Evolutionary conservation across 2,113 vertebrate species (phyloP).

Genomic region (Tricholaema leucomelas): DNA sequence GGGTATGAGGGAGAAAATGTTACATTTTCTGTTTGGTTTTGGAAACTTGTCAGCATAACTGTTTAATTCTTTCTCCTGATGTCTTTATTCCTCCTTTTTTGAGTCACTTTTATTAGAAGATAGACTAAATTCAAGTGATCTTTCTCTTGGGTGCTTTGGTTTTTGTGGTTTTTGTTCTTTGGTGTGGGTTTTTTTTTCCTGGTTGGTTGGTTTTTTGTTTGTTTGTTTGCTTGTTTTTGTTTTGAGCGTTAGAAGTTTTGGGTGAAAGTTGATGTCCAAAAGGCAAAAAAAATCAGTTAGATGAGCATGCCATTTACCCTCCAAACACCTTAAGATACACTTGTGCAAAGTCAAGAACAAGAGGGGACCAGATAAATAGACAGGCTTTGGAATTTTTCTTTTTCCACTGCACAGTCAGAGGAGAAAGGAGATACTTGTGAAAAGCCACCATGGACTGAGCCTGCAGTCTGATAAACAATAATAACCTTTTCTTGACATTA

Average conservation of each 20-base stretch:
- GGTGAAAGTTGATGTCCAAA: not conserved
- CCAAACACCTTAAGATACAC: not conserved
- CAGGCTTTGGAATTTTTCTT: not conserved
- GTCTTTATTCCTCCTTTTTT: not conserved
- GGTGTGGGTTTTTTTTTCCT: no score
- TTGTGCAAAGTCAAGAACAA: not conserved
- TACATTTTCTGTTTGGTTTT: not conserved
- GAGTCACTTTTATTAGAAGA: not conserved
- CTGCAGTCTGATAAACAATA: slow-evolving; percentile 60
- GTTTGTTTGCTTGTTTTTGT: not conserved
- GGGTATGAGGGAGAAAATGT: not conserved
- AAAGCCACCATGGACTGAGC: slow-evolving; percentile 12
- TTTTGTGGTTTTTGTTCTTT: no score
- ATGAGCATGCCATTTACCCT: not conserved
- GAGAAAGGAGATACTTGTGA: slow-evolving; percentile 24
- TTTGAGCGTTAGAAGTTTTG: not conserved
- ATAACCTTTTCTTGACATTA: slow-evolving; percentile 65
- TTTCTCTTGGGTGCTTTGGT: not conserved
- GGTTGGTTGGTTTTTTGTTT: no score
- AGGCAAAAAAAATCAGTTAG: not conserved
- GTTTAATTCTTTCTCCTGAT: not conserved
- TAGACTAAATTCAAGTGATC: not conserved
- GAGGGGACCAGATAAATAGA: not conserved
- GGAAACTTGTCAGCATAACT: not conserved
- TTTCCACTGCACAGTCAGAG: not conserved